Conservation (phyloP, 2,888 invertebrate genomes). For the Cephus spinipes region DNA sequence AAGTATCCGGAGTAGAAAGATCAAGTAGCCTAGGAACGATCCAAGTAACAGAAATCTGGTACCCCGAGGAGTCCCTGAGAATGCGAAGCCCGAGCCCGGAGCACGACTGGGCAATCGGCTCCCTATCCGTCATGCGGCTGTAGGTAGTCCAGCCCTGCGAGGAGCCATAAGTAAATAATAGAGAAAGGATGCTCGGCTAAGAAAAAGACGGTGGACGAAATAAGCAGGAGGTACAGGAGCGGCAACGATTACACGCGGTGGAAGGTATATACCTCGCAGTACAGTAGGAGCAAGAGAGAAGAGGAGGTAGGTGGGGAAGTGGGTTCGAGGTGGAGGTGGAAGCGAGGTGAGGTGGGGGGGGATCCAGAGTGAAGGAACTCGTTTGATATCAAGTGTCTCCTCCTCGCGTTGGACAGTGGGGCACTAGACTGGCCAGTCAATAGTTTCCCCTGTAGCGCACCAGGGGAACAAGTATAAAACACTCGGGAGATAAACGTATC, state of each 20-base stretch:
- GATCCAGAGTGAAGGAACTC: neutral
- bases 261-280: neutral
- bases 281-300: neutral
- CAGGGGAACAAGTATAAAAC: slow-evolving; percentile 43
- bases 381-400: slow-evolving; percentile 7
- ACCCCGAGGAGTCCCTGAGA: neutral
- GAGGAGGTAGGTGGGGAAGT: neutral
- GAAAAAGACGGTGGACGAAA: neutral
- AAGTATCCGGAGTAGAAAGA: too few relatives aligned
- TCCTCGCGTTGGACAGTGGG: slow-evolving; percentile 4
- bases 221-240: neutral
- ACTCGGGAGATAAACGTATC: slow-evolving; percentile 58
- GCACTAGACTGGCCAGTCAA: slow-evolving; percentile 23
- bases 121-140: neutral
- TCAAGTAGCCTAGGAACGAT: neutral
- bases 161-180: neutral
- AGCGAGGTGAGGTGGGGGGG: neutral
- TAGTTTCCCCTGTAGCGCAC: slow-evolving; percentile 34
- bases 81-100: neutral
- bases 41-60: neutral
- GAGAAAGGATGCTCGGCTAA: neutral
- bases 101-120: neutral
- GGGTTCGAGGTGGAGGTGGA: neutral
- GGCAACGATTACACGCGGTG: neutral
- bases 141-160: neutral